Conservation (phyloP, 2,113 vertebrate species). For the Alligator sinensis region DNA sequence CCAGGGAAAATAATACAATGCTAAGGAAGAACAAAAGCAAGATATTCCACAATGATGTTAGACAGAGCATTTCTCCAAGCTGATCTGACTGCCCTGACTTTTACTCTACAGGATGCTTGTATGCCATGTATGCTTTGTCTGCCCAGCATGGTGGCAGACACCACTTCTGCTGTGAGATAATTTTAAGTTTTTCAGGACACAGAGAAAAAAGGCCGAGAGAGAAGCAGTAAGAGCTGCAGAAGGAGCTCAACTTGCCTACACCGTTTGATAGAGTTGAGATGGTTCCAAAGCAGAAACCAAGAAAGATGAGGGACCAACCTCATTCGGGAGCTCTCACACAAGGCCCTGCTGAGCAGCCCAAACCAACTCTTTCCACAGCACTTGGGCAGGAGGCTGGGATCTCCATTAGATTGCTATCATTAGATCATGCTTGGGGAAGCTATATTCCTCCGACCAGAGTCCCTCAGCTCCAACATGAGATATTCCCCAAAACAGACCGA, state of each 20-base stretch:
- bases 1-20: neutral
- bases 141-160: fast-evolving
- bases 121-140: neutral
- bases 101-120: neutral
- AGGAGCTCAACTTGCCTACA: neutral
- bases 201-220: neutral
- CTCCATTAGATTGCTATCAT: neutral
- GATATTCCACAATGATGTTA: neutral
- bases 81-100: neutral
- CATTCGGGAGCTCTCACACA: neutral
- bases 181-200: neutral
- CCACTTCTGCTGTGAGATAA: fast-evolving
- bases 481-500: neutral
- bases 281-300: neutral
- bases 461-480: neutral
- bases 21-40: neutral
- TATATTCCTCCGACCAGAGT: neutral
- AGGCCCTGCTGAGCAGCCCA: neutral
- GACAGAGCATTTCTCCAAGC: neutral
- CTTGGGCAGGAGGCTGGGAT: neutral
- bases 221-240: neutral
- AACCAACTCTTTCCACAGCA: neutral
- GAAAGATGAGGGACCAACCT: neutral
- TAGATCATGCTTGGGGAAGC: neutral
- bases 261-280: neutral